Conservation (phyloP, 2,888 invertebrate species). For the Drosophila kuntzei region DNA sequence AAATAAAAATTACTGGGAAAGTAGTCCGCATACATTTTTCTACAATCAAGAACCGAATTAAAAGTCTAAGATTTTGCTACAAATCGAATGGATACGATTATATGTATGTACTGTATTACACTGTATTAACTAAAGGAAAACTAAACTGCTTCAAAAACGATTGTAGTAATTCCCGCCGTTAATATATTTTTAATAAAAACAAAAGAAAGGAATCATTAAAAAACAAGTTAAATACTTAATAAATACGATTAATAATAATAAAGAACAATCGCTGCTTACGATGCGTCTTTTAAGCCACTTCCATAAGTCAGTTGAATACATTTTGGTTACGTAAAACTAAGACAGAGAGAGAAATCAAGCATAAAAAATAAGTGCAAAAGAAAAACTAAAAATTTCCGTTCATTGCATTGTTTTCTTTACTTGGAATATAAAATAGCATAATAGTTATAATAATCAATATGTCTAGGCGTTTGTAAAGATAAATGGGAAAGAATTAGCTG, state of each 20-base stretch:
- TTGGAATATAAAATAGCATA: conserved; percentile 17
- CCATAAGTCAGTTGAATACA: conserved; percentile 52
- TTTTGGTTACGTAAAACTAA: conserved; percentile 19
- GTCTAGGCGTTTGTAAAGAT: conserved; percentile 56
- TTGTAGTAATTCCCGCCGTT: conserved; percentile 83
- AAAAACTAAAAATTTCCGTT: conserved; percentile 22
- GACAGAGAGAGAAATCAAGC: conserved; percentile 13
- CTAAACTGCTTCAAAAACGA: conserved; percentile 47
- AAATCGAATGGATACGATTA: conserved; percentile 63
- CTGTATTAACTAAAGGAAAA: conserved; percentile 46
- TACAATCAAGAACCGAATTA: conserved; percentile 64
- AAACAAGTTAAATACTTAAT: conserved; percentile 46
- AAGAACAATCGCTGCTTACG: conserved; percentile 52
- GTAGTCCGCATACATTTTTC: conserved; percentile 68
- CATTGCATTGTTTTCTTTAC: conserved; percentile 8
- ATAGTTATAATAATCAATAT: conserved; percentile 34
- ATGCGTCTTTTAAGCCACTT: conserved; percentile 67
- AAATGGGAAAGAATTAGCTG: conserved; percentile 25
- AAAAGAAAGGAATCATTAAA: conserved; percentile 21
- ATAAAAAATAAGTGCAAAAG: conserved; percentile 5
- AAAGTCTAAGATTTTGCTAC: conserved; percentile 69
- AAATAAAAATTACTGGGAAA: conserved; percentile 26
- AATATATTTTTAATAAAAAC: conserved; percentile 61
- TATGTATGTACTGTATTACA: conserved; percentile 18
- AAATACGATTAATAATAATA: conserved; percentile 47